Conservation (phyloP, 1,140 invertebrate genomes). For the Adelges cooleyi region DNA sequence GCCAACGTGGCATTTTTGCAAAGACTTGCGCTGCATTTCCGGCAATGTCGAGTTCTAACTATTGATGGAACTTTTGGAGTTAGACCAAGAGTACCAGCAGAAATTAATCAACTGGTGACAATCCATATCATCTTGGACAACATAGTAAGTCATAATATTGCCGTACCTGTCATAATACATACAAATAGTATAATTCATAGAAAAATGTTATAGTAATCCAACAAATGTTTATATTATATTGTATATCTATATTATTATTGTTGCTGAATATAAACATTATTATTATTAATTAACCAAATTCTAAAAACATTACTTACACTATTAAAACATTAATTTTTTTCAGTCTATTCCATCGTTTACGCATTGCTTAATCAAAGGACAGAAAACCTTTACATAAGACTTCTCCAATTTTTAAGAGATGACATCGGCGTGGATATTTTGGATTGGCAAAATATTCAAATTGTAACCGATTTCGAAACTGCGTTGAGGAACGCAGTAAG, state of each 20-base stretch:
- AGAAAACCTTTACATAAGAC: background rate
- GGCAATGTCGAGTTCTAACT: background rate
- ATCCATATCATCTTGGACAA: background rate
- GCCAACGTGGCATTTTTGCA: background rate
- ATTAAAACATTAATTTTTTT: background rate
- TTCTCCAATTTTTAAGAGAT: background rate
- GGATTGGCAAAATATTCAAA: background rate
- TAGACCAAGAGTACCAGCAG: background rate
- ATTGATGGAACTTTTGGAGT: background rate
- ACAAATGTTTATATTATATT: too few relatives aligned
- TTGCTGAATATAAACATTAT: too few relatives aligned
- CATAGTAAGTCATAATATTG: background rate
- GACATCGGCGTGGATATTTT: background rate
- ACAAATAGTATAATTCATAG: too few relatives aligned
- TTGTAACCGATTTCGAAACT: background rate
- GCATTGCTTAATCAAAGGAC: background rate
- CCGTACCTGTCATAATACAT: too few relatives aligned
- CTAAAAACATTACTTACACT: too few relatives aligned
- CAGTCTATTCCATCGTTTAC: background rate
- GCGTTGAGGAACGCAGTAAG: background rate
- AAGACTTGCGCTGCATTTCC: background rate
- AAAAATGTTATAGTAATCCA: too few relatives aligned
- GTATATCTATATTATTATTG: too few relatives aligned
- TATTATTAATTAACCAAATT: too few relatives aligned
- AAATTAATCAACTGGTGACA: background rate